These are phyloP conservation scores for Corythornis leucogaster DNA, from an alignment of 2,797 vertebrate species.

Conservation along the genomic window DNA sequence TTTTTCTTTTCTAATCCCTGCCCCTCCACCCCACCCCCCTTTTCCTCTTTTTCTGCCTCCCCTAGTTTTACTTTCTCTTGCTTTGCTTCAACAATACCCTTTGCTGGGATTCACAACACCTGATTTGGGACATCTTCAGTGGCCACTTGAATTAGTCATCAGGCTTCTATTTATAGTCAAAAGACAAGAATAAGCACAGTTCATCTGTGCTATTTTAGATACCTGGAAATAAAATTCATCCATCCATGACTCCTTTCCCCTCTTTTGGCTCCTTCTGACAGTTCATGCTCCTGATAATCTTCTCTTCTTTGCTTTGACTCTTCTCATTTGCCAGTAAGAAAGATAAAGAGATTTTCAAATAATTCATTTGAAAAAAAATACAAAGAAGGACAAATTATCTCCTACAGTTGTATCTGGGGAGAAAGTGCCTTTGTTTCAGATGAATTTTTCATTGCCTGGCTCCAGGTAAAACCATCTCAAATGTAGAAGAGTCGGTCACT, in stretches of 20 bases:
- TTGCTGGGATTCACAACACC: neutral
- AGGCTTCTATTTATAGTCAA: neutral
- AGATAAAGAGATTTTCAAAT: neutral
- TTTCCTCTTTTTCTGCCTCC: neutral
- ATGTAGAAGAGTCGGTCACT: slow-evolving; percentile 89
- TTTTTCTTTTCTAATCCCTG: neutral
- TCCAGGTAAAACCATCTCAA: slow-evolving; percentile 88
- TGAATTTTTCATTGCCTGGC: slow-evolving; percentile 12
- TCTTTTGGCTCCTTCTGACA: neutral
- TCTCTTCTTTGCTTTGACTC: neutral
- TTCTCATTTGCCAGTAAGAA: neutral
- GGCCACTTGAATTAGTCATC: neutral
- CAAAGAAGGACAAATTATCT: neutral
- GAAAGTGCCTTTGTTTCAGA: slow-evolving; percentile 14
- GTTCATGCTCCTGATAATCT: neutral
- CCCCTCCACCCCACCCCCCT: neutral
- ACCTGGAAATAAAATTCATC: neutral
- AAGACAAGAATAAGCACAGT: neutral
- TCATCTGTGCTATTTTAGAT: neutral
- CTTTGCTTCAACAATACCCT: neutral
- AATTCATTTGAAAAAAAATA: neutral
- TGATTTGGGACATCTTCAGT: neutral
- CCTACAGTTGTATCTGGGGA: neutral
- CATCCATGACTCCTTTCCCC: neutral
- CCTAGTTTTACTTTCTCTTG: neutral